Base-by-base conservation (phyloP, 1,140 invertebrate species). In the Pogonognathellus flavescens region DNA sequence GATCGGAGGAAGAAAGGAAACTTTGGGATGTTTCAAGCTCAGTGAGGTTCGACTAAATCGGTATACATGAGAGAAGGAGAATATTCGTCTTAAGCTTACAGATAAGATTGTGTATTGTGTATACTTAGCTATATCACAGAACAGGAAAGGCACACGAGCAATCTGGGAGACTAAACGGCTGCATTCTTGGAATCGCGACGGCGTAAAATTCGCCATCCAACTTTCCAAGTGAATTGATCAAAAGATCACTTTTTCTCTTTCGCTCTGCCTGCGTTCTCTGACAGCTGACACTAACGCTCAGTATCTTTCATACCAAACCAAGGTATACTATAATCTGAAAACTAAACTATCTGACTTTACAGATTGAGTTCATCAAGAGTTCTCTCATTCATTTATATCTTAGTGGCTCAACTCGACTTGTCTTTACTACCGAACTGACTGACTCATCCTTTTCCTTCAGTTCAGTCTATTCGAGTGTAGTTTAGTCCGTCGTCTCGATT, bases 131-230 rank as follows among this genome's bases (percentile, higher is more conserved):
- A 76, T 7, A 76, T 49, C 20, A 31, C 5, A 41, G 70, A 49
- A 31, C 31, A 50, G 5, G 62, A 66, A 25, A 66, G 25, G 62
- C 62, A 66, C 62, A 66, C 25, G 62, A 66, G 62, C 62, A 25
- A 66, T 20, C 62, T 66, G 62, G 62, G 70, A 76, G 70, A 76
- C 70, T 76, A 76, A 76, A 76, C 70, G 70, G 70, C 70, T 41
- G 55, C 52, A 82, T 82, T 80, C 80, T 57, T 59, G 55, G 53
- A 57, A 82, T 82, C 80, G 80, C 41, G 52, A 82, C 80, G 80
- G 80, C 80, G 80, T 82, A 82, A 82, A 82, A 82, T 82, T 82
- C 55, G 80, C 52, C 80, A 82, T 82, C 80, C 41, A 82, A 82
- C 50, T 82, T 82, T 82, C 80, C 80, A 82, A 82, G 80, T 82